Conservation (phyloP, 2,888 invertebrate species). For the Andrena fulva region DNA sequence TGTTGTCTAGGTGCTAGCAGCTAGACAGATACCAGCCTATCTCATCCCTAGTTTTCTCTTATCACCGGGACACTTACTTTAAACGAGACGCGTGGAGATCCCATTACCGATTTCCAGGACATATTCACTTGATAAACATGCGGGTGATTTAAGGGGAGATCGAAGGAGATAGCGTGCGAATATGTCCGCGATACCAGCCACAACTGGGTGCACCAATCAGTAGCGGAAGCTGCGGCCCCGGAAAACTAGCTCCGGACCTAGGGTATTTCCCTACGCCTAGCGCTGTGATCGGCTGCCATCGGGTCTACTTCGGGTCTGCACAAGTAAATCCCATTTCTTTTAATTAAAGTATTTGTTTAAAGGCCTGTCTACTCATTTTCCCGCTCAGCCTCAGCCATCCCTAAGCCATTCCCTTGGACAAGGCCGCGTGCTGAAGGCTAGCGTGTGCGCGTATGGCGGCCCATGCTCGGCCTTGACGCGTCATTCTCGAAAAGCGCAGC, state of each 20-base stretch:
- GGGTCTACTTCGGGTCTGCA: too few species aligned
- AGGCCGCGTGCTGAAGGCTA: too few species aligned
- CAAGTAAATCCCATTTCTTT: too few species aligned
- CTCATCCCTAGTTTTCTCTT: background rate
- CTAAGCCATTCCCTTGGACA: too few species aligned
- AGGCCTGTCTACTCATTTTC: too few species aligned
- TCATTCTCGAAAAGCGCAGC: slow-evolving; percentile 68
- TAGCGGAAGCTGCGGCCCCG: too few species aligned
- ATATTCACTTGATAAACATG: background rate
- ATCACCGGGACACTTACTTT: background rate
- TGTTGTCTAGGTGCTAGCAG: slow-evolving; percentile 41
- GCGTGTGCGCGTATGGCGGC: background rate
- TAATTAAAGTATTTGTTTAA: too few species aligned
- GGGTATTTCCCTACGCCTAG: too few species aligned
- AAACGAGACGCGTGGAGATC: background rate
- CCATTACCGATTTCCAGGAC: background rate
- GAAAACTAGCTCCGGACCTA: too few species aligned
- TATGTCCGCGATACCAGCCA: too few species aligned
- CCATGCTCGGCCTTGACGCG: slow-evolving; percentile 24
- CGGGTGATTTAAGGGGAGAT: background rate
- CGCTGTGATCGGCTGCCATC: too few species aligned
- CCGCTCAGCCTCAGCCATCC: too few species aligned
- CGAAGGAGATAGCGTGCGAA: background rate
- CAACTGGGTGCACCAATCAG: background rate
- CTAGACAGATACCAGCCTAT: background rate